A percentile compares a stretch with the other conserved stretches of the same genome.
Conservation (phyloP, 53 echinoderm and acorn worm genomes). For the Astropecten irregularis region DNA sequence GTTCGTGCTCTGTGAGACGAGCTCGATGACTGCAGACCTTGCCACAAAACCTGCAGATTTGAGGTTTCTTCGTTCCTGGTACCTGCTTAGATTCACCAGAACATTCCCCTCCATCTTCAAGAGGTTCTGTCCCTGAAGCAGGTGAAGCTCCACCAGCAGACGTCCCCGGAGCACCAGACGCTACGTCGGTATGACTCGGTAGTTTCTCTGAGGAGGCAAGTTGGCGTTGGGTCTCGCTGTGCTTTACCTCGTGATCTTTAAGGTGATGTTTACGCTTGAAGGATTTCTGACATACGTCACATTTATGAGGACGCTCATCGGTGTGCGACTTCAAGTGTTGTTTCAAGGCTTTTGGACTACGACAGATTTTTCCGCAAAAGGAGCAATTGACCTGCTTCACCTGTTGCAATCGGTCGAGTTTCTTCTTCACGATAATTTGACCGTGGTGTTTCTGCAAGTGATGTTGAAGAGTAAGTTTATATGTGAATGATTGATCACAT, state of each 20-base stretch:
- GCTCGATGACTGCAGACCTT: not conserved
- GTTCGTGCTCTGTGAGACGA: conserved; percentile 17
- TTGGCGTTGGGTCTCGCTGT: not conserved
- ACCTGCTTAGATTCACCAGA: not conserved
- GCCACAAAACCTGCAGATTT: conserved; percentile 4
- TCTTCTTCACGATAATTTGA: not conserved
- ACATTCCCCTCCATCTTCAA: too few relatives aligned
- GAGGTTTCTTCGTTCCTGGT: not conserved
- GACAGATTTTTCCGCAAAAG: not conserved
- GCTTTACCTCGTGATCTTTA: not conserved
- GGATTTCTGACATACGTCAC: not conserved
- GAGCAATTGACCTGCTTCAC: not conserved
- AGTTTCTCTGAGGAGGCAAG: too few relatives aligned
- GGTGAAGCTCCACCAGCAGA: too few relatives aligned
- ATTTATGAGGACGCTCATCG: not conserved
- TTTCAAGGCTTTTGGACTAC: not conserved
- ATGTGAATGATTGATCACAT: not conserved
- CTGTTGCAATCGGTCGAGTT: too few relatives aligned
- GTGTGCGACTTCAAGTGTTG: not conserved
- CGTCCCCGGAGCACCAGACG: too few relatives aligned
- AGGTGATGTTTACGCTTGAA: not conserved
- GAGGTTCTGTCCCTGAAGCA: not conserved
- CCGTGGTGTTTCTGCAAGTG: not conserved
- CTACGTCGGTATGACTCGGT: too few relatives aligned
- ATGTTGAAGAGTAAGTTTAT: not conserved